Evolutionary conservation across 2,888 invertebrate species (phyloP), one percentile per base, ranked within the genome.

Genomic region (Drosophila mercatorum): DNA sequence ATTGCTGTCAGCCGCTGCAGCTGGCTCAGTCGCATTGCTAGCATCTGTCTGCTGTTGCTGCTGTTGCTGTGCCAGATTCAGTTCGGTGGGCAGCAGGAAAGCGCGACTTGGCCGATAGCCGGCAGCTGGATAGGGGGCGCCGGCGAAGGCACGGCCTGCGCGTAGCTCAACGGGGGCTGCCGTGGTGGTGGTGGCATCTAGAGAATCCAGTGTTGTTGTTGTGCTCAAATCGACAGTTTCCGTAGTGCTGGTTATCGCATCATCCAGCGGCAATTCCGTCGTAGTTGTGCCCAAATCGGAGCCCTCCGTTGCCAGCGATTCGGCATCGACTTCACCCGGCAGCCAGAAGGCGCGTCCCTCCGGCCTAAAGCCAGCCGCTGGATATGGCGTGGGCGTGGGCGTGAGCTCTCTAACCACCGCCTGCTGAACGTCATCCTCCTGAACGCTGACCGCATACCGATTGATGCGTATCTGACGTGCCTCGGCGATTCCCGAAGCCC

Each of bases 21-120:
- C 12, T 14, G 17, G 5, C 12, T 46, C 17, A 10, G 69, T 63
- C 14, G 43, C 34, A 28, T 72, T 81, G 22, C 17, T 46, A 12
- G 55, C 60, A 11, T 51, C 72, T 8, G 14, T 31, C 28, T 68
- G 68, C 36, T 68, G 68, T 72, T 14, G 56, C 12, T 14, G 36
- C 2, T 44, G 43, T 11, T 53, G 51, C 40, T 66, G 71, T 65
- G 38, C 58, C 6, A n/a, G 59, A 5, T 67, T 60, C 38, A 68
- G 41, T 47, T 90, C 91, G 0, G 75, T 90, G 41, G 92, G 91
- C 61, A 91, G 62, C 0, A 60, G 65, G 41, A 91, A 91, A 0
- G 88, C 86, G 10, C 88, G 81, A 66, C 78, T 90, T 5, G 92
- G 92, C 3, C 89, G 79, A 59, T 81, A 89, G 5, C 92, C 91